Percentiles rank a stretch among this genome's conserved stretches.
These are phyloP conservation scores for Eudyptes chrysolophus DNA, from an alignment of 2,113 vertebrate species.

Conservation along the genomic window DNA sequence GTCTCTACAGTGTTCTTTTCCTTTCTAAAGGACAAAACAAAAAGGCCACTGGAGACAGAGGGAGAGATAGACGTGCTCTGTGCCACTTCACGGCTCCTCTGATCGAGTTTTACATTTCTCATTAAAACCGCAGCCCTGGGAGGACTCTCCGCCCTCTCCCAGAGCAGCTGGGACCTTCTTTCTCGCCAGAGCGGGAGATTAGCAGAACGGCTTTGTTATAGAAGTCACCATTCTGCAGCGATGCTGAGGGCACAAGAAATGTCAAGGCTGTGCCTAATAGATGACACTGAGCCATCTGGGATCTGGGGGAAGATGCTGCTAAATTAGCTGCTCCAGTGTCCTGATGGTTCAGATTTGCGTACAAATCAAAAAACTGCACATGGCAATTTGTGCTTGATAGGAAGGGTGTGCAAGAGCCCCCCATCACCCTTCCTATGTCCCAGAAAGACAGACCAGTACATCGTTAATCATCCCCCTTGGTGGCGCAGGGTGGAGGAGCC, in stretches of 20 bases:
- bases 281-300: not conserved
- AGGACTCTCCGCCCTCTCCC: not conserved
- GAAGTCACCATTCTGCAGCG: not conserved
- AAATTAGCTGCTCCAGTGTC: not conserved
- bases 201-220: not conserved
- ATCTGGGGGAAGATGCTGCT: not conserved
- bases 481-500: fast-evolving
- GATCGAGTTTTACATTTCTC: not conserved
- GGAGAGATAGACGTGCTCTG: not conserved
- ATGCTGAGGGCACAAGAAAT: not conserved
- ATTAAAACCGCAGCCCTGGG: not conserved
- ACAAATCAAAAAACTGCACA: not conserved
- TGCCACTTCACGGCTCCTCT: not conserved
- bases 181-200: fast-evolving
- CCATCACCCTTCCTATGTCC: fast-evolving
- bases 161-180: not conserved
- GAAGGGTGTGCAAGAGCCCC: not conserved
- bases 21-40: not conserved
- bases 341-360: fast-evolving
- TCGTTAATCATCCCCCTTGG: not conserved
- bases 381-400: not conserved
- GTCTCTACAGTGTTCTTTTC: not conserved
- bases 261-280: not conserved
- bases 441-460: fast-evolving
- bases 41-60: not conserved